phyloP scores from a whole-genome alignment of 2,888 invertebrate genomes.

The Asteroscopus sphinx region DNA sequence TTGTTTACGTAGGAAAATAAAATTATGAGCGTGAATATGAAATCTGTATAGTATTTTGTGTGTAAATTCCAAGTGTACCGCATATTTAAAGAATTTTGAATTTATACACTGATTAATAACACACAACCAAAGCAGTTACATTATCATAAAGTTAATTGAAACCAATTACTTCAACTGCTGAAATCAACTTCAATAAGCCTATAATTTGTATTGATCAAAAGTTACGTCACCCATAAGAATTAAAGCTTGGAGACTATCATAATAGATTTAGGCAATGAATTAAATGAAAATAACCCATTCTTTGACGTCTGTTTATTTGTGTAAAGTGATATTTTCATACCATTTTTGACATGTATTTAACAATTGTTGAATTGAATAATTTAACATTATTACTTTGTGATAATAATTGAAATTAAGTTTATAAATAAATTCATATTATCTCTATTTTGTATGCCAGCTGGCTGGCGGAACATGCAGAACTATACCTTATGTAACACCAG shows the following conservation, averaged over 20 bases:
- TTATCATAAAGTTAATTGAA: slow-evolving; percentile 14
- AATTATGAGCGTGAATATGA: slow-evolving; percentile 36
- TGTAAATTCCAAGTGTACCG: slow-evolving; percentile 17
- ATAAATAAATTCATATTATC: too few species aligned
- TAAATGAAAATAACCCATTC: slow-evolving; percentile 39
- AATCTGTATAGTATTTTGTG: slow-evolving; percentile 33
- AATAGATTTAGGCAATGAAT: slow-evolving; percentile 23
- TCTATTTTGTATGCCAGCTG: too few species aligned
- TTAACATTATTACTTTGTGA: too few species aligned
- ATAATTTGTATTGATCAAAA: slow-evolving; percentile 17
- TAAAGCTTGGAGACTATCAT: slow-evolving; percentile 8
- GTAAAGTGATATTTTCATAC: too few species aligned
- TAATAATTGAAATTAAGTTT: too few species aligned
- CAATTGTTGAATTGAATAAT: too few species aligned
- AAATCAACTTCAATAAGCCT: slow-evolving; percentile 19
- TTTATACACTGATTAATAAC: slow-evolving; percentile 25
- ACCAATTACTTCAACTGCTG: slow-evolving; percentile 21
- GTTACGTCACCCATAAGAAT: background rate
- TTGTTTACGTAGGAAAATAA: too few species aligned
- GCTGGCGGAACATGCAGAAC: too few species aligned
- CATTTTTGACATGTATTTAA: too few species aligned
- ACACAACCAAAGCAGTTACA: slow-evolving; percentile 24
- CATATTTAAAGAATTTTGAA: slow-evolving; percentile 13
- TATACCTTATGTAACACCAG: too few species aligned
- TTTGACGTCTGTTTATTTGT: background rate